Base-by-base conservation (phyloP, 1,140 invertebrate species). In the Penaeus indicus region DNA sequence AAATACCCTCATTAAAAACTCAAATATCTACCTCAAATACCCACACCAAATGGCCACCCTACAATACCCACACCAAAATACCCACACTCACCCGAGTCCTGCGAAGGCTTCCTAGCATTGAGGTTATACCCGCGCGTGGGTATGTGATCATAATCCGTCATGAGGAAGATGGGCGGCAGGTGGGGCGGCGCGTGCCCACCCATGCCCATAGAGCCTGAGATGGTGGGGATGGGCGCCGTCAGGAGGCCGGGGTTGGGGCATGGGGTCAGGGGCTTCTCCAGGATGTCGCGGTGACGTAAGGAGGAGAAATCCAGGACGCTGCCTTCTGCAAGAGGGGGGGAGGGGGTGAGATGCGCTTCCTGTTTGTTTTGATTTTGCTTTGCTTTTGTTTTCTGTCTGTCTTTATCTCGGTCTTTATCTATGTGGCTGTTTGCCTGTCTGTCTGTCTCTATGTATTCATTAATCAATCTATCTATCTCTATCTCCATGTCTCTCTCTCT, bases 271-370 rank as follows among this genome's bases (percentile, higher is more conserved):
- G 75, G 80, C 85, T 75, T 75, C 18, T 75, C 72, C 42, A 38
- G 42, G 25, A 63, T 42, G 16, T 84, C 82, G 1, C 87, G 87
- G 13, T 84, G 81, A 2, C 87, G 87, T 0, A 88, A 38, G 16
- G 87, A 88, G 21, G 87, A 84, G 72, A 88, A 88, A 42, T 88
- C 87, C 38, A 88, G 72, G 11, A 88, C 87, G 25, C 87, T 88
- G 19, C 87, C 87, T 88, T 81, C 67, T 72, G n/a, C 18, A 1
- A 67, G 21, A 63, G 32, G 10, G 22, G 25, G 11, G 54, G 16
- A 11, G 10, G 54, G 54, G 54, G 54, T 54, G 54, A 2, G 8
- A 42, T 42, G 54, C 1, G 54, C 7, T 11, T 54, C 16, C 7
- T 47, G 47, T 54, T 10, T 54, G 47, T 54, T 54, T 16, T 54